These are phyloP conservation scores for Salarias fasciatus DNA, from an alignment of 2,797 vertebrate genomes.

Conservation along the genomic window DNA sequence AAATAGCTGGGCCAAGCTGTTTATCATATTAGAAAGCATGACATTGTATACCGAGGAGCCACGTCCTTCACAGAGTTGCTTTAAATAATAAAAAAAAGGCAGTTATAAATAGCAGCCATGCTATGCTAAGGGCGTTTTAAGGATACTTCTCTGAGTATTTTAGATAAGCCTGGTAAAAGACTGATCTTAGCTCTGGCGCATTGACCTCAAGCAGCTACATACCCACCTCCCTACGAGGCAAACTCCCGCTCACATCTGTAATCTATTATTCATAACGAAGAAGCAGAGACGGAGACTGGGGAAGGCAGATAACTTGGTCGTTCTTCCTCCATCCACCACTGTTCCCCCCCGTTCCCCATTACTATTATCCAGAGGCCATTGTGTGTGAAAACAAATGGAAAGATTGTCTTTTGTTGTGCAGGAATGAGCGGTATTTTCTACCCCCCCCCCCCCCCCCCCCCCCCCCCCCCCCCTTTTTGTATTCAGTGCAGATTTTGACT, in stretches of 20 bases:
- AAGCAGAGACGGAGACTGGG: slow-evolving; percentile 71
- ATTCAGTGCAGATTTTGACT: slow-evolving; percentile 71
- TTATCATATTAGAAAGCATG: slow-evolving; percentile 35
- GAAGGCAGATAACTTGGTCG: slow-evolving; percentile 70
- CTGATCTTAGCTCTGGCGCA: slow-evolving; percentile 40
- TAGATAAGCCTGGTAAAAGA: slow-evolving; percentile 31
- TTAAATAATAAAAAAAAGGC: slow-evolving; percentile 38
- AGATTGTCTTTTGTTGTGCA: slow-evolving; percentile 75
- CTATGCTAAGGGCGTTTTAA: slow-evolving; percentile 30
- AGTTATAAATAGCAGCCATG: slow-evolving; percentile 41
- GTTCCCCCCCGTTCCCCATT: slow-evolving; percentile 11
- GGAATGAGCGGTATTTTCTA: slow-evolving; percentile 11
- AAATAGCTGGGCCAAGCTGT: slow-evolving; percentile 18
- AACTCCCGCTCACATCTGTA: slow-evolving; percentile 73
- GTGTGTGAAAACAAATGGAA: slow-evolving; percentile 75
- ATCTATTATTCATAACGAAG: slow-evolving; percentile 82
- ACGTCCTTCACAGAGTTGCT: slow-evolving; percentile 46
- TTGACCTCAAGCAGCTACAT: slow-evolving; percentile 68
- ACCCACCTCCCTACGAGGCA: slow-evolving; percentile 64
- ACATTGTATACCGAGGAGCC: slow-evolving; percentile 32
- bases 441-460: too few relatives aligned
- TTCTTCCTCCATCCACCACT: slow-evolving; percentile 39
- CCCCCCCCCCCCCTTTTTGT: slow-evolving; percentile 23
- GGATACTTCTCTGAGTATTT: slow-evolving; percentile 49
- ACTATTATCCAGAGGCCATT: slow-evolving; percentile 74